These are phyloP conservation scores for Corvus cornix DNA, from an alignment of 2,113 vertebrate species.

Conservation along the genomic window DNA sequence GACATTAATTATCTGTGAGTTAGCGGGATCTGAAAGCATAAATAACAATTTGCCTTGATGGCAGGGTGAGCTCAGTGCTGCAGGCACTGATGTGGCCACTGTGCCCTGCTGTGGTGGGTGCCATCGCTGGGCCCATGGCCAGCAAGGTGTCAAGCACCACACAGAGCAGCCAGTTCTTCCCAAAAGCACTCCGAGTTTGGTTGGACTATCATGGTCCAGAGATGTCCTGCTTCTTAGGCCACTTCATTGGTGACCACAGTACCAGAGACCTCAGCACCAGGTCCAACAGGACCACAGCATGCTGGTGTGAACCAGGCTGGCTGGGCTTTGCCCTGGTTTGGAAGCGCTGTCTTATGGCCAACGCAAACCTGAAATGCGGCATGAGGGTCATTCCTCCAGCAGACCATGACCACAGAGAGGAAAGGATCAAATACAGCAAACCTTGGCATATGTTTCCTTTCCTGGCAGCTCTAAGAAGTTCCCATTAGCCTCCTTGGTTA, in stretches of 20 bases:
- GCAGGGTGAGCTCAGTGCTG: background rate
- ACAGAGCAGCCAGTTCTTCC: background rate
- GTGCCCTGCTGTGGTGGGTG: background rate
- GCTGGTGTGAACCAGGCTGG: accelerated
- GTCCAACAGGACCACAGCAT: accelerated
- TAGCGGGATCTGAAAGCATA: conserved; percentile 47
- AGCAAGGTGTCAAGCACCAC: background rate
- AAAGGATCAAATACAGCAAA: background rate
- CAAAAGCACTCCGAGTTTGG: background rate
- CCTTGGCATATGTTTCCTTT: background rate
- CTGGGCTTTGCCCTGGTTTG: background rate
- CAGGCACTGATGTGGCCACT: background rate
- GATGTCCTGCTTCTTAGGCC: accelerated
- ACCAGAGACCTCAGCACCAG: background rate
- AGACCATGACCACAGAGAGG: background rate
- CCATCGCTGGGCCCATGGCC: accelerated
- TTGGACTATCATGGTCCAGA: background rate
- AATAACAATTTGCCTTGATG: conserved; percentile 20
- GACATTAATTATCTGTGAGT: conserved; percentile 73
- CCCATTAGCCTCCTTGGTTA: background rate
- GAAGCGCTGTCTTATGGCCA: accelerated
- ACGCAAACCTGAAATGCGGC: accelerated
- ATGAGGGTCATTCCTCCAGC: background rate
- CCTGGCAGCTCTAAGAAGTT: background rate
- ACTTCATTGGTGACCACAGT: background rate